Base-by-base conservation (phyloP, 1,140 invertebrate species). In the Drosophila miranda region DNA sequence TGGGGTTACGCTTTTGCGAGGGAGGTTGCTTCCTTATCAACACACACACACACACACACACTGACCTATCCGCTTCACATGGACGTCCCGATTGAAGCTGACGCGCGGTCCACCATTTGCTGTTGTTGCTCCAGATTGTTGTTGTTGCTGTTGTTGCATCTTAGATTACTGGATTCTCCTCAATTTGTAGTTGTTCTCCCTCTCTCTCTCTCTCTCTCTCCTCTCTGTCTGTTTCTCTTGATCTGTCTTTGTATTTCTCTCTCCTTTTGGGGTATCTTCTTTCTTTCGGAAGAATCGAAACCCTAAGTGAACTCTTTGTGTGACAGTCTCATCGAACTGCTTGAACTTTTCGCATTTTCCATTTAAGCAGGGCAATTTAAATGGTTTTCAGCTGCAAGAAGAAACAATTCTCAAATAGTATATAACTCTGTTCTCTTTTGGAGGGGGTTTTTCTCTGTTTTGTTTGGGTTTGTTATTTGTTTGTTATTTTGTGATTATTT, bases 81-180 rank as follows among this genome's bases (percentile, higher is more conserved):
- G 95, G 76, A 97, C 95, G 93, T 96, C 96, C 90, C 95, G 94
- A 93, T 97, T 96, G 93, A 97, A 97, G 81, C 96, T 96, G 80
- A 97, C 96, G 79, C 94, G 92, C 72, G 94, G 94, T 91, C 93
- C 93, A 82, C 93, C 93, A 75, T 91, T 91, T 66, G 74, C 44
- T 46, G 67, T 14, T 69, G 72, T 6, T 45, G 64, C 53, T 55
- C 68, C 52, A 6, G 53, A 52, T 53, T 52, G 68, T 16, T 75
- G 62, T 44, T 45, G 41, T 26, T 41, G 56, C 9, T 11, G 38
- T 52, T 63, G 60, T 49, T 61, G 55, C 75, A 77, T 75, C 34
- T 38, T 13, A 38, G 11, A 38, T 38, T 13, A 13, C 3, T 13
- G 11, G 11, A 38, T 38, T 38, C 11, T 11, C 4, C 34, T 38